These are phyloP conservation scores for Drosophila paucipuncta DNA, from an alignment of 2,888 invertebrate genomes.

Conservation along the genomic window DNA sequence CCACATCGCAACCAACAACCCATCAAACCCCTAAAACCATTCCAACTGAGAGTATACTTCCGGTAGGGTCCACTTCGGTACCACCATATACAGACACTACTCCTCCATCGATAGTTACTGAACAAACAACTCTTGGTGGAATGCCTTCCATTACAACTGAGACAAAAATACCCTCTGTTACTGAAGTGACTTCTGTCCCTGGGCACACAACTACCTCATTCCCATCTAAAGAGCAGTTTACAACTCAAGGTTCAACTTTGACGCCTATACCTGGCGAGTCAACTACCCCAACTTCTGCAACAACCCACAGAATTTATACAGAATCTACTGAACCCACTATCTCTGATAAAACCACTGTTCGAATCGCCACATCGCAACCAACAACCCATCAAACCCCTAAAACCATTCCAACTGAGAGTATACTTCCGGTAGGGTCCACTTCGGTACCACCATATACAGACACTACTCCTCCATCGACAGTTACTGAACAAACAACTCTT, in stretches of 20 bases:
- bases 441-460: neutral
- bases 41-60: too few relatives aligned
- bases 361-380: neutral
- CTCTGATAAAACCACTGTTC: neutral
- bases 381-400: neutral
- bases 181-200: neutral
- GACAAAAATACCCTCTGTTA: too few relatives aligned
- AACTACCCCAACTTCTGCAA: neutral
- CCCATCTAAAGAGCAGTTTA: neutral
- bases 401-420: neutral
- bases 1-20: too few relatives aligned
- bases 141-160: too few relatives aligned
- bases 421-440: neutral
- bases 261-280: neutral
- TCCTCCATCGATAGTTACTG: too few relatives aligned
- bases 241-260: neutral
- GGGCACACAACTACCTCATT: neutral
- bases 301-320: neutral
- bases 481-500: neutral
- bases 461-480: neutral
- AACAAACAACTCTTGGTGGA: too few relatives aligned
- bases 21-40: too few relatives aligned
- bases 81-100: too few relatives aligned
- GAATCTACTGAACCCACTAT: neutral
- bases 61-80: too few relatives aligned